Evolutionary conservation across 2,113 vertebrate species (phyloP).

Genomic region (Entomyzon cyanotis): DNA sequence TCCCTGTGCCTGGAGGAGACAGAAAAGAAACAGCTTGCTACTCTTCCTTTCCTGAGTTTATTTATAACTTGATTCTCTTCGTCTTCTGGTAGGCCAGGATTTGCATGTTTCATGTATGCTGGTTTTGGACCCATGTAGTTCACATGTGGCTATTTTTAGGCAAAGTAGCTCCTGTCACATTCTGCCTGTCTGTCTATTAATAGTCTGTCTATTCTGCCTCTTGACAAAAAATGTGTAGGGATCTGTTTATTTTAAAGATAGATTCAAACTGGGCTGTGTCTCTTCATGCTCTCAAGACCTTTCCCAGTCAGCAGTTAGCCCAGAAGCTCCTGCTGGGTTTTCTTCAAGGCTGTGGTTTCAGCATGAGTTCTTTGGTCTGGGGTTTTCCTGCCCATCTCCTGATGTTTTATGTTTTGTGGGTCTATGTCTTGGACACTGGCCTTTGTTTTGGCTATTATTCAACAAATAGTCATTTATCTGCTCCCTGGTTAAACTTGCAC

Average conservation of each 20-base stretch:
- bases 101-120: background rate
- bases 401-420: background rate
- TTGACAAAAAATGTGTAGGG: background rate
- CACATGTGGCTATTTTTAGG: constrained; percentile 35
- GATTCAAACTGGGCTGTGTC: background rate
- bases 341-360: background rate
- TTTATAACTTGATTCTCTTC: background rate
- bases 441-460: background rate
- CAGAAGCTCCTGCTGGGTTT: constrained; percentile 23
- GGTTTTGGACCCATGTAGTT: background rate
- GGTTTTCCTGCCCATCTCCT: constrained; percentile 12
- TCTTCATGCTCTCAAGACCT: background rate
- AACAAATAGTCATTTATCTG: background rate
- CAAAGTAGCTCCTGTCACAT: background rate
- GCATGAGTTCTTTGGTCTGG: background rate
- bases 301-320: background rate
- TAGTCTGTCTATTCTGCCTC: background rate
- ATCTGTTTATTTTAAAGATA: constrained; percentile 12
- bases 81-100: background rate
- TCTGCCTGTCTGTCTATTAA: background rate
- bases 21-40: background rate
- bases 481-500: background rate
- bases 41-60: background rate
- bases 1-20: background rate
- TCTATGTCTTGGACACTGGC: background rate